These are phyloP conservation scores for Noctua fimbriata DNA, from an alignment of 2,888 invertebrate genomes.

Conservation along the genomic window DNA sequence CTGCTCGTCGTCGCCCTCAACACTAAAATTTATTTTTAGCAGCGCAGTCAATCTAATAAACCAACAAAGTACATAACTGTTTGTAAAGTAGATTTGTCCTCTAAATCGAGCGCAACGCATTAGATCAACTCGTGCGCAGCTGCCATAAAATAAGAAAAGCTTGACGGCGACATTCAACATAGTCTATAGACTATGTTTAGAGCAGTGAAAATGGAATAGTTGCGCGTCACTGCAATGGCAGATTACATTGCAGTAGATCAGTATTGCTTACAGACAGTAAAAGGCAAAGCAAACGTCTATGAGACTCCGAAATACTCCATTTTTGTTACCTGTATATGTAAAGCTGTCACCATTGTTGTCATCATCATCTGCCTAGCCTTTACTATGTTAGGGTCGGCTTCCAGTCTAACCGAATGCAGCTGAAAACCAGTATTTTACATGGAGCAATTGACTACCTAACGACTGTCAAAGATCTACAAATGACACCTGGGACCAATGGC, in stretches of 20 bases:
- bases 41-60: conserved; percentile 36
- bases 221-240: not conserved
- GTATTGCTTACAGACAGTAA: not conserved
- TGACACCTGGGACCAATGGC: no score
- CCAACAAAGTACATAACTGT: conserved; percentile 40
- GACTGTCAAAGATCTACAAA: no score
- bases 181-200: conserved; percentile 34
- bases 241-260: not conserved
- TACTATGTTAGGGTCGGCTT: no score
- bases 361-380: no score
- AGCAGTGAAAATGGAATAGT: conserved; percentile 1
- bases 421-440: no score
- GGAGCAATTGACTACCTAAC: no score
- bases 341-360: no score
- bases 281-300: no score
- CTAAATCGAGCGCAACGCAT: conserved; percentile 75
- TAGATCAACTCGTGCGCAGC: conserved; percentile 73
- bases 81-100: conserved; percentile 50
- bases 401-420: no score
- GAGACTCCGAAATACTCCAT: no score
- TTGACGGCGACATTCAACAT: not conserved
- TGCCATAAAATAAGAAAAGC: conserved; percentile 35
- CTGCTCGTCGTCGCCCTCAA: no score
- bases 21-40: not conserved
- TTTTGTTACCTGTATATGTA: no score